Evolutionary conservation across 2,888 invertebrate genomes (phyloP).

Genomic region (Leptura quadrifasciata): DNA sequence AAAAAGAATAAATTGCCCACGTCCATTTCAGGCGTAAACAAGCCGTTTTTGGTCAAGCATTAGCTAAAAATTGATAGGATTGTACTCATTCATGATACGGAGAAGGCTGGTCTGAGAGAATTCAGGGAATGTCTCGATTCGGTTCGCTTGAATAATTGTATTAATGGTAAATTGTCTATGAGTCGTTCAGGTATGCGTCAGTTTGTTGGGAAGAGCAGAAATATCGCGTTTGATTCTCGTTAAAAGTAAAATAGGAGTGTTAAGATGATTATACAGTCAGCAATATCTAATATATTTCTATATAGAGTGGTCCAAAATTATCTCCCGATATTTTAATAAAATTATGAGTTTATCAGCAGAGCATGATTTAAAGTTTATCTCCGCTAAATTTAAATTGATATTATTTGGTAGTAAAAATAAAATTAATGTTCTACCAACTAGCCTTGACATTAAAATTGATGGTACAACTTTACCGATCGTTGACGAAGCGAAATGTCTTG

Average conservation of each 20-base stretch:
- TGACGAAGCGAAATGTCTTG: too few species aligned
- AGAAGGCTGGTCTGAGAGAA: neutral
- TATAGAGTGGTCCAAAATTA: too few species aligned
- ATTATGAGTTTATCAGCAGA: too few species aligned
- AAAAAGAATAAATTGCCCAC: conserved; percentile 33
- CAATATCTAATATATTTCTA: too few species aligned
- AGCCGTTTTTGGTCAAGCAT: conserved; percentile 24
- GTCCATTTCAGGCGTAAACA: conserved; percentile 17
- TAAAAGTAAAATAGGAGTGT: neutral
- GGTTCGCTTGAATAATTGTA: conserved; percentile 7
- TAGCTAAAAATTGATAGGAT: neutral
- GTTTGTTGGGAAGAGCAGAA: neutral
- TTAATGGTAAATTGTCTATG: neutral
- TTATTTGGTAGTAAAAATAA: too few species aligned
- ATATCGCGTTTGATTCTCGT: neutral
- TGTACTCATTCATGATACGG: conserved; percentile 3
- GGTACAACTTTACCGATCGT: too few species aligned
- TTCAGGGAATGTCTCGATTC: conserved; percentile 15
- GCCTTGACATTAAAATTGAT: too few species aligned
- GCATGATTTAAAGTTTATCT: too few species aligned
- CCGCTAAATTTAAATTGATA: too few species aligned
- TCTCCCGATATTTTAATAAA: too few species aligned
- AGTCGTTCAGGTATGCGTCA: conserved; percentile 3
- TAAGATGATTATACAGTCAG: too few species aligned
- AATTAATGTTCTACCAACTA: too few species aligned